These are phyloP conservation scores for Corvus cornix DNA, from an alignment of 2,113 vertebrate species.

Conservation along the genomic window DNA sequence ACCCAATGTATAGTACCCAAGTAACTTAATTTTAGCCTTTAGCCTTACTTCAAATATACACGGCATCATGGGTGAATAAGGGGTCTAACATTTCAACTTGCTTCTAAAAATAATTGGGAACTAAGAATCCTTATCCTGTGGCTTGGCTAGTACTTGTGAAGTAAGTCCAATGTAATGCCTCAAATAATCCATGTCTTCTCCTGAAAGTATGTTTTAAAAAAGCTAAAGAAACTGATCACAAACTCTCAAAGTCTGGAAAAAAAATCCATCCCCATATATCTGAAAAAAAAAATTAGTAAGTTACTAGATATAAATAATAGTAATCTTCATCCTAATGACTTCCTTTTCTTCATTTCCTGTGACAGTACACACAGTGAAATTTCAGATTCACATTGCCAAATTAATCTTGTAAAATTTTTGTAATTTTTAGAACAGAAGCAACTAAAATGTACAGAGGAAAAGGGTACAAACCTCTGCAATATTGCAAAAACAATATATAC, in stretches of 20 bases:
- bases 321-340: background rate
- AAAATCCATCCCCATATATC: background rate
- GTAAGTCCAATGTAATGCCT: conserved; percentile 47
- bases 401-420: background rate
- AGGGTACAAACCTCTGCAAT: background rate
- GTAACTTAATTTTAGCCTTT: conserved; percentile 71
- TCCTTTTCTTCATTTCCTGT: background rate
- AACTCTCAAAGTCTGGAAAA: conserved; percentile 25
- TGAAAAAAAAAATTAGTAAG: background rate
- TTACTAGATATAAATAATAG: background rate
- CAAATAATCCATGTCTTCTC: conserved; percentile 45
- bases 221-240: background rate
- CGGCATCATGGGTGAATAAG: conserved; percentile 80
- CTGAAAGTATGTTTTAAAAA: background rate
- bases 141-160: conserved; percentile 81
- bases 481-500: background rate
- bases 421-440: background rate
- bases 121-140: conserved; percentile 85
- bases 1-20: background rate
- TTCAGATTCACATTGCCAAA: background rate
- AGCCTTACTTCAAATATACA: conserved; percentile 83
- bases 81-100: conserved; percentile 88
- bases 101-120: conserved; percentile 92
- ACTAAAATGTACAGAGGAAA: background rate
- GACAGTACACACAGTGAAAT: background rate